Conservation (phyloP, 2,888 invertebrate species). For the Agrotis segetum region DNA sequence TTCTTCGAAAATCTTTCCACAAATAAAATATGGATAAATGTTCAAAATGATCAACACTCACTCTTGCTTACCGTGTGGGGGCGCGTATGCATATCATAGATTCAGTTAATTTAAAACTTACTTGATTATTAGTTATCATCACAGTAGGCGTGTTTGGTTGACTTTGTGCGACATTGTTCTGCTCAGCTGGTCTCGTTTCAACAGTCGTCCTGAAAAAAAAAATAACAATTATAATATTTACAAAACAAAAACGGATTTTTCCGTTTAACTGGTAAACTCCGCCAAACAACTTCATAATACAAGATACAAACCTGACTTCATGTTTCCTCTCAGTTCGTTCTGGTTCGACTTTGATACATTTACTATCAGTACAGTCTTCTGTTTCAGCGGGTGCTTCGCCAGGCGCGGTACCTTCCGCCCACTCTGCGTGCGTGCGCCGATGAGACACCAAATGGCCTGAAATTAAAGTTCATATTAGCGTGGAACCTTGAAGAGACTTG, state of each 20-base stretch:
- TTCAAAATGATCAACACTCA: too few relatives aligned
- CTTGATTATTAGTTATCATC: slow-evolving; percentile 88
- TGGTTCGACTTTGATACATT: slow-evolving; percentile 78
- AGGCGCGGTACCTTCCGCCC: slow-evolving; percentile 74
- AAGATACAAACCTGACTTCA: slow-evolving; percentile 76
- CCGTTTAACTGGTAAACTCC: background rate
- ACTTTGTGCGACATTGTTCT: slow-evolving; percentile 74
- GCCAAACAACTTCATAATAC: background rate
- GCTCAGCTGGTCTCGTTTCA: slow-evolving; percentile 77
- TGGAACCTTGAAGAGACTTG: background rate
- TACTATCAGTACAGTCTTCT: slow-evolving; percentile 80
- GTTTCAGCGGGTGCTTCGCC: slow-evolving; percentile 77
- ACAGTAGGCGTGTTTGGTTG: slow-evolving; percentile 80
- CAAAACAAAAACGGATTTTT: background rate
- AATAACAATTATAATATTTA: background rate
- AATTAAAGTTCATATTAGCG: slow-evolving; percentile 5
- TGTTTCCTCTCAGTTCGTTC: slow-evolving; percentile 79
- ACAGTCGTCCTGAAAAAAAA: slow-evolving; percentile 70
- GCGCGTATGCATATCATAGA: too few relatives aligned
- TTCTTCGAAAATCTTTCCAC: too few relatives aligned
- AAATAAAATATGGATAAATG: too few relatives aligned
- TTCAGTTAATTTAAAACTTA: slow-evolving; percentile 60
- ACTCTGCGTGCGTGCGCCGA: slow-evolving; percentile 93
- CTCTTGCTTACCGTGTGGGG: too few relatives aligned
- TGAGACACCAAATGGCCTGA: slow-evolving; percentile 95